A percentile compares a stretch with the other conserved stretches of the same genome.
These are phyloP conservation scores for Cisticola juncidis DNA, from an alignment of 2,113 vertebrate species.

Conservation along the genomic window DNA sequence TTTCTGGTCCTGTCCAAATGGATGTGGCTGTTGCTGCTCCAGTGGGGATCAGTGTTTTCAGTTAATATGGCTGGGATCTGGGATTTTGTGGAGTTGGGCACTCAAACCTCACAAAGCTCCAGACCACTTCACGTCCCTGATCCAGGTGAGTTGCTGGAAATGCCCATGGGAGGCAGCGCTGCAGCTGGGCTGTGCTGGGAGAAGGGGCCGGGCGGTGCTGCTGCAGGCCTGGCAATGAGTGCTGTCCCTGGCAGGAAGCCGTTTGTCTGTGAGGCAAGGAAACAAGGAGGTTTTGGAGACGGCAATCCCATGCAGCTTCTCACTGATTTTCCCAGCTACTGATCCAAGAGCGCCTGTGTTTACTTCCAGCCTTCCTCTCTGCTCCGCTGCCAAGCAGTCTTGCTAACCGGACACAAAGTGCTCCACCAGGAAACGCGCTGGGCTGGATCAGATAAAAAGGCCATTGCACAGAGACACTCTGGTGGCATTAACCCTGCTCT, in stretches of 20 bases:
- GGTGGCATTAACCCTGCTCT: constrained; percentile 19
- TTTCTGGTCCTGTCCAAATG: neutral
- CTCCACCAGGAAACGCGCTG: constrained; percentile 4
- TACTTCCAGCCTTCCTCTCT: constrained; percentile 66
- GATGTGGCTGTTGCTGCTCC: fast-evolving
- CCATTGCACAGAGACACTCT: neutral
- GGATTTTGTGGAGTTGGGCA: neutral
- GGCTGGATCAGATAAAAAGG: neutral
- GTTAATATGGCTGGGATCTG: fast-evolving
- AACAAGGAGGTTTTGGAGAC: constrained; percentile 1
- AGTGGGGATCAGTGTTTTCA: neutral
- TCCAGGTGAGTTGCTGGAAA: neutral
- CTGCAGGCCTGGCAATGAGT: neutral
- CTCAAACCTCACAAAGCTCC: neutral
- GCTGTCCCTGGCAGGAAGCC: constrained; percentile 47
- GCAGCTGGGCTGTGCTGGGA: neutral
- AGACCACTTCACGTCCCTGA: neutral
- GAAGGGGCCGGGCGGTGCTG: neutral
- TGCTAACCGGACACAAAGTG: neutral
- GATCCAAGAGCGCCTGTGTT: constrained; percentile 56
- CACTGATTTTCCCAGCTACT: constrained; percentile 38
- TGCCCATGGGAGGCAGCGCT: neutral
- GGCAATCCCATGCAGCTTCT: constrained; percentile 34
- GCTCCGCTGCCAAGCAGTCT: constrained; percentile 22
- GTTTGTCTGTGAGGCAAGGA: constrained; percentile 38